Conservation (phyloP, 2,888 invertebrate species). For the Coenonympha glycerion region DNA sequence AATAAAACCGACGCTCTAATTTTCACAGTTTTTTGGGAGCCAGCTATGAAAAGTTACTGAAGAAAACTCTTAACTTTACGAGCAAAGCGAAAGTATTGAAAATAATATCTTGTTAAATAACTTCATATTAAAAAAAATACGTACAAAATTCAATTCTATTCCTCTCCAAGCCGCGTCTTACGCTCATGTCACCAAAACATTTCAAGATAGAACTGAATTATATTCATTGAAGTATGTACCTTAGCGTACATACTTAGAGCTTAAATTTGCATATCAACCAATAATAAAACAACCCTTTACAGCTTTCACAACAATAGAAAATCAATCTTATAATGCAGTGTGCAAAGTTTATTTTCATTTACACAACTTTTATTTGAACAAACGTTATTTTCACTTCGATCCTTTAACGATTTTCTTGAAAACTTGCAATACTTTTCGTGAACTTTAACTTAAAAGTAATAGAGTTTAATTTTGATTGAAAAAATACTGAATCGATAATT, state of each 20-base stretch:
- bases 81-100: neutral
- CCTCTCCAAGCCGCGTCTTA: conserved; percentile 44
- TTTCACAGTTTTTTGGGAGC: too few relatives aligned
- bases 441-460: neutral
- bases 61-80: too few relatives aligned
- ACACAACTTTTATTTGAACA: conserved; percentile 21
- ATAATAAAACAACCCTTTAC: conserved; percentile 18
- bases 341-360: conserved; percentile 16
- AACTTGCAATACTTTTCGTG: neutral
- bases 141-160: conserved; percentile 37
- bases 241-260: conserved; percentile 31
- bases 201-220: conserved; percentile 54
- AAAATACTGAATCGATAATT: neutral
- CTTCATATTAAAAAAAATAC: neutral
- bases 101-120: too few relatives aligned
- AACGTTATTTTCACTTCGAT: conserved; percentile 7
- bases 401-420: neutral
- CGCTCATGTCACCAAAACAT: conserved; percentile 74
- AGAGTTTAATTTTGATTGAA: conserved; percentile 9
- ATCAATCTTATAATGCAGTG: conserved; percentile 3
- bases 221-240: conserved; percentile 34
- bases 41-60: too few relatives aligned
- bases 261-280: conserved; percentile 39
- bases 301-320: conserved; percentile 16
- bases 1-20: too few relatives aligned